Evolutionary conservation across 2,888 invertebrate species (phyloP), one percentile per base, ranked within the genome.

Genomic region (Sinohyriopsis cumingii): DNA sequence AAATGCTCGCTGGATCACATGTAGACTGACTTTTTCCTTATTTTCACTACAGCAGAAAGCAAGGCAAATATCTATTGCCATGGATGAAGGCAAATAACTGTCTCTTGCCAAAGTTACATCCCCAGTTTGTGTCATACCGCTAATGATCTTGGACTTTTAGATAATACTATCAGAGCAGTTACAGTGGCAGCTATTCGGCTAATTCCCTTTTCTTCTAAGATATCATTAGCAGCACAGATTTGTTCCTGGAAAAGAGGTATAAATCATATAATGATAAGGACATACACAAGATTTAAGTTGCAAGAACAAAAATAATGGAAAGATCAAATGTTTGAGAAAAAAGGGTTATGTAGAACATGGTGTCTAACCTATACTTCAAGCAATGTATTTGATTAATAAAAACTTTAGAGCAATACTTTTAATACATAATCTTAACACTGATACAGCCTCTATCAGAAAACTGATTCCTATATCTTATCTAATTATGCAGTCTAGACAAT

Each of bases 151-250:
- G 68, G 66, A 60, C 68, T 69, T 69, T 82, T 83, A 22, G 85
- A 82, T 65, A 84, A 77, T 73, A 85, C 83, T 64, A 96, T 92
- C 22, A 97, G 91, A 89, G 96, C 96, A 2, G 94, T 93, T 28
- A 97, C 96, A 0, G 97, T 97, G 77, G 95, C 94, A 64, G 96
- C 96, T 33, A 97, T 94, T 88, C 96, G 94, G 3, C 95, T 95
- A 20, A 95, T 93, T 1, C 96, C 88, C 62, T 86, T 94, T 70
- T 96, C 96, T 91, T 96, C 96, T 61, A 97, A 91, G n/a, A 97
- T 95, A 90, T 97, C 97, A 55, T 95, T 94, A 56, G 96, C 94
- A 89, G 95, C 95, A 91, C 97, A 97, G 88, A 96, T 93, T 82
- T 96, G 92, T 89, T 95, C 96, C 97, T 95, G 93, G 85, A 84